Evolutionary conservation across 2,797 vertebrate species (phyloP).

Genomic region (Rhynchotus rufescens): DNA sequence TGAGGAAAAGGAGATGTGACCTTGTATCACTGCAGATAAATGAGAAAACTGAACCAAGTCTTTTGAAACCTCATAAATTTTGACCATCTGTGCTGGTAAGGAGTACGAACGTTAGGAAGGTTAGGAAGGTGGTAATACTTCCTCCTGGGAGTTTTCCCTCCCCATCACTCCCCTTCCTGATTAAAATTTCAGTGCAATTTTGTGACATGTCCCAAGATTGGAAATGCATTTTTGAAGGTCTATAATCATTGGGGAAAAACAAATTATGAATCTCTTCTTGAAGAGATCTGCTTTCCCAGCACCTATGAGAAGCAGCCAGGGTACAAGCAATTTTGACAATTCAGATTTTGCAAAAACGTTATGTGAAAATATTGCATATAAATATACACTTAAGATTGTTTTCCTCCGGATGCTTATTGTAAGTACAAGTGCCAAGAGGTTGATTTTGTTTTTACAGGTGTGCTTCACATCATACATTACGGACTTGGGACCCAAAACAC

Average conservation of each 20-base stretch:
- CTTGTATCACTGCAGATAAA: not conserved
- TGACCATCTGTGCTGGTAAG: not conserved
- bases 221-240: not conserved
- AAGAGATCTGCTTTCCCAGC: not conserved
- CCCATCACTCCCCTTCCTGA: not conserved
- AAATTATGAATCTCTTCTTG: not conserved
- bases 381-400: not conserved
- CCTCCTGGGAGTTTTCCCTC: not conserved
- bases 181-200: not conserved
- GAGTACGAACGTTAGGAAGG: not conserved
- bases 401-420: slow-evolving; percentile 4
- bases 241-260: not conserved
- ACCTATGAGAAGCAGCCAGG: not conserved
- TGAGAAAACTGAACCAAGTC: not conserved
- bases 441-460: not conserved
- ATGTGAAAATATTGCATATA: not conserved
- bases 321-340: not conserved
- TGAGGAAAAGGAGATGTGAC: not conserved
- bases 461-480: not conserved
- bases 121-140: not conserved
- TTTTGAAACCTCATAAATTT: not conserved
- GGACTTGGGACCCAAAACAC: not conserved
- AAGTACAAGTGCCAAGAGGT: not conserved
- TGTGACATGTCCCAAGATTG: not conserved
- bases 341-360: not conserved